Evolutionary conservation across 2,797 vertebrate genomes (phyloP).

Genomic region (Falco rusticolus): DNA sequence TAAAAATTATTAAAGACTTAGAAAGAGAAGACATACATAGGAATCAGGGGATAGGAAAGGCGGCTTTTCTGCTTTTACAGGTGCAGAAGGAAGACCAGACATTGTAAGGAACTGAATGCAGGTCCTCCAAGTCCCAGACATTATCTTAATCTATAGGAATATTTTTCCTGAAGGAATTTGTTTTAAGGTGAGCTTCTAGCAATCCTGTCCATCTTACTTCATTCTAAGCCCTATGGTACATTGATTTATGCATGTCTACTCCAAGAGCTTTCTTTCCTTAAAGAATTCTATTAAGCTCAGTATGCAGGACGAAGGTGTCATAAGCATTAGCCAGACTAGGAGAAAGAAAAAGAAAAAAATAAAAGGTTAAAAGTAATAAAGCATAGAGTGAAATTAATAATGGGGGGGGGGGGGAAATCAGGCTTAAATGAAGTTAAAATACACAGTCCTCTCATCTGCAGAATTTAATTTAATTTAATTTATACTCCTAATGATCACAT

Average conservation of each 20-base stretch:
- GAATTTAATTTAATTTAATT: conserved; percentile 28
- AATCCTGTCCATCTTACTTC: not conserved
- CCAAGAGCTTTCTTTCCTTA: not conserved
- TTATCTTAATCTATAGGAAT: not conserved
- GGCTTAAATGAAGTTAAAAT: conserved; percentile 27
- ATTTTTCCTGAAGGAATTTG: not conserved
- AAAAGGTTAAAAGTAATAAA: not conserved
- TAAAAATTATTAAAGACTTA: not conserved
- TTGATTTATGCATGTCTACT: conserved; percentile 3
- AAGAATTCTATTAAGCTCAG: not conserved
- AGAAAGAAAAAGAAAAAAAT: not conserved
- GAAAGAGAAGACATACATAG: not conserved
- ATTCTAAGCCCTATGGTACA: not conserved
- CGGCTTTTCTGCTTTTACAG: not conserved
- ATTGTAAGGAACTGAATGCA: not conserved
- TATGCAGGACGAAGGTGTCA: not conserved
- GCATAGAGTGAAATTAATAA: conserved; percentile 8
- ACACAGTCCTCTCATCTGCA: not conserved
- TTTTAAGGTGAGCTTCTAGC: not conserved
- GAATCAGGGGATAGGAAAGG: not conserved
- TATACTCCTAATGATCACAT: conserved; percentile 16
- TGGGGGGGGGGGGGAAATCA: not conserved
- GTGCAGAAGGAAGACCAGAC: not conserved
- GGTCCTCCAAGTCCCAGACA: not conserved
- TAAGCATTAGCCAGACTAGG: not conserved